Evolutionary conservation across 35 echinoderm and acorn worm genomes (phyloP).

Genomic region (Apostichopus parvimensis): DNA sequence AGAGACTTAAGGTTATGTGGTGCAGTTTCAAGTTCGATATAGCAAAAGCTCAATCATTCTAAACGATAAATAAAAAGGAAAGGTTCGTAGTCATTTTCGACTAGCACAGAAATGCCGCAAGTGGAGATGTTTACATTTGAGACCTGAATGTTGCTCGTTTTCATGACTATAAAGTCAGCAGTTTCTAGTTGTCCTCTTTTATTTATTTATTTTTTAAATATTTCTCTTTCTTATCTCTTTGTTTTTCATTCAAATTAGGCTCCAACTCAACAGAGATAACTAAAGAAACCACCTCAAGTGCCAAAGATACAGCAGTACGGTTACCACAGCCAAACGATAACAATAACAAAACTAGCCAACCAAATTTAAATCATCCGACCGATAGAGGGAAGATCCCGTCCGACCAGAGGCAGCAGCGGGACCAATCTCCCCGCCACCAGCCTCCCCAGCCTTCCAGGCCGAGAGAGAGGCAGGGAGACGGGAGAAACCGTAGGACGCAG

Average conservation of each 20-base stretch:
- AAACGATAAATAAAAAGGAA: too few relatives aligned
- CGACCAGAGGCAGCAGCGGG: neutral
- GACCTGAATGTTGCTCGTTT: too few relatives aligned
- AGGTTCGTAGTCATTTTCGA: too few relatives aligned
- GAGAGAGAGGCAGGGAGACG: neutral
- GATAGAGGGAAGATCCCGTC: neutral
- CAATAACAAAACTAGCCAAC: neutral
- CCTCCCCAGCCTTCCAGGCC: slow-evolving; percentile 5
- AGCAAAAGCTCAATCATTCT: too few relatives aligned
- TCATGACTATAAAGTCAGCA: too few relatives aligned
- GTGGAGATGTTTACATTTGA: too few relatives aligned
- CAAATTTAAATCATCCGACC: slow-evolving; percentile 17
- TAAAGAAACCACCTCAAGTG: slow-evolving; percentile 33
- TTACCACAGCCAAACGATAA: slow-evolving; percentile 24
- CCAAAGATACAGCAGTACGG: slow-evolving; percentile 18
- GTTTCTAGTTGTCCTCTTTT: too few relatives aligned
- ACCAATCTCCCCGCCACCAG: neutral
- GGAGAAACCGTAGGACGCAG: neutral
- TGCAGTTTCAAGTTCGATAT: too few relatives aligned
- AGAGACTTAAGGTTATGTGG: too few relatives aligned
- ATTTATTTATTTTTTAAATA: too few relatives aligned
- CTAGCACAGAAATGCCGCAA: too few relatives aligned
- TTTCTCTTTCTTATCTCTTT: neutral
- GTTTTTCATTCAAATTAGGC: slow-evolving; percentile 14
- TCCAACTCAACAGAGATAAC: slow-evolving; percentile 11